These are phyloP conservation scores for Rhegmatorhina hoffmannsi DNA, from an alignment of 2,113 vertebrate species.

Conservation along the genomic window DNA sequence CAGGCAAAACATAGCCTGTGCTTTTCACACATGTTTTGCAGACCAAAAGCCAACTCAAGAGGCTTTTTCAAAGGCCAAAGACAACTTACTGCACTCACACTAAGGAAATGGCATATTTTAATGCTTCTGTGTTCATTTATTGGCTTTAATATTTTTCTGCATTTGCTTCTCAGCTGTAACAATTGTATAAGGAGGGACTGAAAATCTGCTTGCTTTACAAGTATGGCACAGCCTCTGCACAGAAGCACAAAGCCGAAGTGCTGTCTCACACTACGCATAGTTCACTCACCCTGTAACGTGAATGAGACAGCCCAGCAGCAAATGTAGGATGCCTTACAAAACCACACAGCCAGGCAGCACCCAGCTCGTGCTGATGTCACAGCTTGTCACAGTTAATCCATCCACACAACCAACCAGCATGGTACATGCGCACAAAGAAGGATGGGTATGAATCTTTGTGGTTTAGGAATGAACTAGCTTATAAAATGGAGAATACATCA, in stretches of 20 bases:
- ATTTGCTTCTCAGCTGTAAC: neutral
- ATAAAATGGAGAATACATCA: neutral
- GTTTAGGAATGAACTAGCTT: neutral
- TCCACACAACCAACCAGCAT: neutral
- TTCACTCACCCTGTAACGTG: accelerated
- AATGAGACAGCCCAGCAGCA: neutral
- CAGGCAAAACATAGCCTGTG: neutral
- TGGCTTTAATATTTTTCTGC: neutral
- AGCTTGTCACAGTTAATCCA: constrained; percentile 49
- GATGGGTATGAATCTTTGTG: neutral
- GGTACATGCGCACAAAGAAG: constrained; percentile 8
- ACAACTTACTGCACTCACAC: neutral
- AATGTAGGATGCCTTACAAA: neutral
- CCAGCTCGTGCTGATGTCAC: constrained; percentile 49
- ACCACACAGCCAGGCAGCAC: neutral
- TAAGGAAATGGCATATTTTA: neutral
- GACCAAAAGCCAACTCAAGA: neutral
- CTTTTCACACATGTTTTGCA: neutral
- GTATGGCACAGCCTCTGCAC: neutral
- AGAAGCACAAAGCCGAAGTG: neutral
- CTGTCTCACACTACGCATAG: accelerated
- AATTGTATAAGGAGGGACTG: neutral
- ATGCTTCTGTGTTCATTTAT: neutral
- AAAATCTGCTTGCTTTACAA: neutral
- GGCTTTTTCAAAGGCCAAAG: neutral